Evolutionary conservation across 2,888 invertebrate genomes (phyloP).

Genomic region (Ptilodon capucinus): DNA sequence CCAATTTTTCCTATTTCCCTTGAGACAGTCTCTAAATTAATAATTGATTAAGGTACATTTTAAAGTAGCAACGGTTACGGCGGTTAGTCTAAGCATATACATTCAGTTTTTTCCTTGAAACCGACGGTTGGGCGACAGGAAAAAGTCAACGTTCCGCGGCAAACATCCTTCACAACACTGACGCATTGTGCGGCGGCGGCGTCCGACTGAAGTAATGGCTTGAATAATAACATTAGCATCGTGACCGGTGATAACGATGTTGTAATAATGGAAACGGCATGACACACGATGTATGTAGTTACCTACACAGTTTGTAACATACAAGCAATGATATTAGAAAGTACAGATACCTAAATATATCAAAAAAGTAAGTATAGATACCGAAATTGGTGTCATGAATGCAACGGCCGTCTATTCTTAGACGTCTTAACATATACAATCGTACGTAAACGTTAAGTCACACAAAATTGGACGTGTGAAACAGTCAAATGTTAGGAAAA

Average conservation of each 20-base stretch:
- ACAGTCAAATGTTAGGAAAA: too few species aligned
- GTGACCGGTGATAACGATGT: not conserved
- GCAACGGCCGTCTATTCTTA: too few species aligned
- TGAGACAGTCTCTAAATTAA: too few species aligned
- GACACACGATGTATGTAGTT: not conserved
- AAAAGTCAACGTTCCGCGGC: slow-evolving; percentile 48
- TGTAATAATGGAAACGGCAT: not conserved
- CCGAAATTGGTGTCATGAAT: too few species aligned
- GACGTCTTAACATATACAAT: too few species aligned
- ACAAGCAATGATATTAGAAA: too few species aligned
- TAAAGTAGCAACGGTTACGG: slow-evolving; percentile 8
- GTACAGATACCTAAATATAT: too few species aligned
- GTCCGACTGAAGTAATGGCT: slow-evolving; percentile 27
- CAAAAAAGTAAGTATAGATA: too few species aligned
- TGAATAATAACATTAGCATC: not conserved
- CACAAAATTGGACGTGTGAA: too few species aligned
- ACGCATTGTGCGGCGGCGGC: slow-evolving; percentile 35
- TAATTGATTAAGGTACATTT: not conserved
- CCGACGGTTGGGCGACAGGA: slow-evolving; percentile 41
- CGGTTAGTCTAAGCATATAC: slow-evolving; percentile 25
- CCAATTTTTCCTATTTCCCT: too few species aligned
- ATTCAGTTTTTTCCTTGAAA: slow-evolving; percentile 41
- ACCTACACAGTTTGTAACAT: too few species aligned
- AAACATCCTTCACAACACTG: slow-evolving; percentile 40
- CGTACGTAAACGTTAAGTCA: too few species aligned